Conservation (phyloP, 2,113 vertebrate genomes). For the Ovis canadensis region DNA sequence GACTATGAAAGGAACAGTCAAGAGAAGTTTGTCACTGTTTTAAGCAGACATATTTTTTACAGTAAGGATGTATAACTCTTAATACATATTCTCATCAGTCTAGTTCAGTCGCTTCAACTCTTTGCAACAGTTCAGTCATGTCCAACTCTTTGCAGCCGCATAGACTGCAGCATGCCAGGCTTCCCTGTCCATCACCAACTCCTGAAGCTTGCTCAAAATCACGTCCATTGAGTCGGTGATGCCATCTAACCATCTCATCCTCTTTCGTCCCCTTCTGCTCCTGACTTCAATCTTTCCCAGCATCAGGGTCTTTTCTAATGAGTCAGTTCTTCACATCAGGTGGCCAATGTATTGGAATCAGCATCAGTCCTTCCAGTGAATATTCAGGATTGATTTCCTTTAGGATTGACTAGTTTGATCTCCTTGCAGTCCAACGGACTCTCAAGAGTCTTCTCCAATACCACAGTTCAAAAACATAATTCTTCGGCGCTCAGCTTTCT, state of each 20-base stretch:
- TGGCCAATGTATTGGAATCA: background rate
- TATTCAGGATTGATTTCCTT: background rate
- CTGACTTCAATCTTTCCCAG: background rate
- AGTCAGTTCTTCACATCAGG: background rate
- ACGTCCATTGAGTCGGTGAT: background rate
- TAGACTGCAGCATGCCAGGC: background rate
- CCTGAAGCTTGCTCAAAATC: background rate
- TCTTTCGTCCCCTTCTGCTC: background rate
- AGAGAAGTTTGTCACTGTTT: background rate
- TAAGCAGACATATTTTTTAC: background rate
- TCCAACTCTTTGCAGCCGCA: background rate
- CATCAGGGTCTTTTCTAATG: background rate
- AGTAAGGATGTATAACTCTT: background rate
- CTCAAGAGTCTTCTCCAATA: background rate
- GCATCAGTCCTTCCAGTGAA: background rate
- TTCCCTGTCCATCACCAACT: background rate
- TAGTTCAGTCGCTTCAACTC: background rate
- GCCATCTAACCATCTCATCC: background rate
- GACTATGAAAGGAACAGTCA: background rate
- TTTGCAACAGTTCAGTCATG: background rate
- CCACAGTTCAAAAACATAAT: background rate
- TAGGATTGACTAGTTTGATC: background rate
- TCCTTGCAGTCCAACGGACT: background rate
- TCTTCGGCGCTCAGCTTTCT: fast-evolving
- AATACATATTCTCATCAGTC: background rate